These are phyloP conservation scores for Chymomyza procnemis DNA, from an alignment of 2,888 invertebrate genomes.

Conservation along the genomic window DNA sequence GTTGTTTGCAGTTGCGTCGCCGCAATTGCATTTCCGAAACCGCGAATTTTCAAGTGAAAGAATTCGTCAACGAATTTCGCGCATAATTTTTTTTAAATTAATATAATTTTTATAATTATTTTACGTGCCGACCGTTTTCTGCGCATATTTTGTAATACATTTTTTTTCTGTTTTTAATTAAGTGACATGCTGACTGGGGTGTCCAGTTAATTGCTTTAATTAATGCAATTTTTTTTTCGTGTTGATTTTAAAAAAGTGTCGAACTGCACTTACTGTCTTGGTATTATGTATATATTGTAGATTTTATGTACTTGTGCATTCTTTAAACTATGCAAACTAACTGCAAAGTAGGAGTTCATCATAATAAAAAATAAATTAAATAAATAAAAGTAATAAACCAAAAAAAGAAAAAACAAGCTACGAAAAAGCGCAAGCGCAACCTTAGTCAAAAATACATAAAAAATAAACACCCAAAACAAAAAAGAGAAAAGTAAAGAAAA, in stretches of 20 bases:
- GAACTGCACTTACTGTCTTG: too few relatives aligned
- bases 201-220: too few relatives aligned
- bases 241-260: too few relatives aligned
- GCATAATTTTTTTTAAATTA: background rate
- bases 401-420: background rate
- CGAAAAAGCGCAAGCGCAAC: background rate
- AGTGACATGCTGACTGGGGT: too few relatives aligned
- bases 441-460: background rate
- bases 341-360: background rate
- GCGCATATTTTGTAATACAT: too few relatives aligned
- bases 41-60: background rate
- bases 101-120: background rate
- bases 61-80: background rate
- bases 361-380: too few relatives aligned
- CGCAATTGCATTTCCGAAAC: constrained; percentile 8
- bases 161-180: too few relatives aligned
- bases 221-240: too few relatives aligned
- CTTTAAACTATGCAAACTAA: background rate
- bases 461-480: background rate
- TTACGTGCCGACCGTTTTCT: too few relatives aligned
- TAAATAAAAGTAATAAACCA: background rate
- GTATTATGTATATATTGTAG: too few relatives aligned
- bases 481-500: too few relatives aligned
- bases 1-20: constrained; percentile 2
- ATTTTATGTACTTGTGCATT: too few relatives aligned